Percentiles rank a stretch among this genome's conserved stretches.
These are phyloP conservation scores for Lucinisca nassula DNA, from an alignment of 2,888 invertebrate genomes.

Conservation along the genomic window DNA sequence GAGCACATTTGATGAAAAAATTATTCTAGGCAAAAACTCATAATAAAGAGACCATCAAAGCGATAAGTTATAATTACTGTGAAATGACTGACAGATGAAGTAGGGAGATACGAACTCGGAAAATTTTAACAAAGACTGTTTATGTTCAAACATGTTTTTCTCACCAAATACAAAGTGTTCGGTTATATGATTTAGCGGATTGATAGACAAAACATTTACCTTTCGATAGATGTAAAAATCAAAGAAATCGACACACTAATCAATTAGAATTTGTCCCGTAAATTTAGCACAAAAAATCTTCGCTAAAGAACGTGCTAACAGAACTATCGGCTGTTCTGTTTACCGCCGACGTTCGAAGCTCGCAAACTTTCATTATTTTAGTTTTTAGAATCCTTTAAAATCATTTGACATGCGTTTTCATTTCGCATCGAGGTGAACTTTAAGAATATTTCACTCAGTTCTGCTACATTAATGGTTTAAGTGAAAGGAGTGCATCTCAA, in stretches of 20 bases:
- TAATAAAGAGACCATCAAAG: neutral
- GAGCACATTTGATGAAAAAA: no score
- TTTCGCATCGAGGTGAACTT: no score
- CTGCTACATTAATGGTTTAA: no score
- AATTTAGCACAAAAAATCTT: slow-evolving; percentile 58
- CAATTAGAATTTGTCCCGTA: slow-evolving; percentile 32
- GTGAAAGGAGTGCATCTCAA: neutral
- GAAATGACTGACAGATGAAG: neutral
- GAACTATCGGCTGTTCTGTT: slow-evolving; percentile 69
- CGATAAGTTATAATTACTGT: slow-evolving; percentile 6
- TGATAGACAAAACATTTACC: slow-evolving; percentile 60
- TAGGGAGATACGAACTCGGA: neutral
- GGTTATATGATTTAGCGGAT: slow-evolving; percentile 33
- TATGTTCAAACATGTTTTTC: slow-evolving; percentile 48
- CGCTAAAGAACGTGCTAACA: slow-evolving; percentile 73
- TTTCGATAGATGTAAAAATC: slow-evolving; percentile 53
- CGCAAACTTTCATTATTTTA: no score
- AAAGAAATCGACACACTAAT: slow-evolving; percentile 29
- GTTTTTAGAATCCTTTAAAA: no score
- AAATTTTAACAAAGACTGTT: slow-evolving; percentile 71
- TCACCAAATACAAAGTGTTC: neutral
- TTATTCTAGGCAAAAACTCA: no score
- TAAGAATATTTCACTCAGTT: no score
- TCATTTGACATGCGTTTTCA: no score
- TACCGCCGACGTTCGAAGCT: slow-evolving; percentile 63